Conservation (phyloP, 2,113 vertebrate species). For the Merops nubicus region DNA sequence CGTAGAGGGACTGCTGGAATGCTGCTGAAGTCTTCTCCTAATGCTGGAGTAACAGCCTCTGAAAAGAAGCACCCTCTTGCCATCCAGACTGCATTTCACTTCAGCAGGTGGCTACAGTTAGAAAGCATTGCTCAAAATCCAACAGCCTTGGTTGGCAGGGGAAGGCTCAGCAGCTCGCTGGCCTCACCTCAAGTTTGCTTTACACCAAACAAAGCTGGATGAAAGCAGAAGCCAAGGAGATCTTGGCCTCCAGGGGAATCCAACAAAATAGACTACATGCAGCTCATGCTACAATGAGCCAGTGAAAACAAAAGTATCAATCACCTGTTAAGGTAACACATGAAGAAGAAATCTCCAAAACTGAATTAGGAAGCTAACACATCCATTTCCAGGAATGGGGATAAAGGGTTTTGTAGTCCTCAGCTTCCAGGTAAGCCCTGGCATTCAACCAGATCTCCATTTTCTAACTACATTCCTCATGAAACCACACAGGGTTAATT, state of each 20-base stretch:
- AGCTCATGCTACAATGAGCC: neutral
- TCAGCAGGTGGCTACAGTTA: neutral
- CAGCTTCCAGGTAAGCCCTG: neutral
- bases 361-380: neutral
- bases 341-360: neutral
- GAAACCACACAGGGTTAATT: neutral
- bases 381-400: neutral
- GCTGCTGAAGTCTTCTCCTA: neutral
- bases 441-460: neutral
- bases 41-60: neutral
- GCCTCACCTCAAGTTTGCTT: neutral
- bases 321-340: neutral
- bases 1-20: neutral
- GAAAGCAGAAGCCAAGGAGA: neutral
- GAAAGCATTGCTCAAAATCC: neutral
- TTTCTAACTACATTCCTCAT: neutral
- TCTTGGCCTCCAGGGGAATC: neutral
- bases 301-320: neutral
- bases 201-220: neutral
- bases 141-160: neutral
- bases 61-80: rapidly evolving
- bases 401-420: neutral
- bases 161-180: neutral
- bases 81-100: neutral
- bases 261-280: neutral